These are phyloP conservation scores for Pollachius pollachius DNA, from an alignment of 2,113 vertebrate species.

Conservation along the genomic window DNA sequence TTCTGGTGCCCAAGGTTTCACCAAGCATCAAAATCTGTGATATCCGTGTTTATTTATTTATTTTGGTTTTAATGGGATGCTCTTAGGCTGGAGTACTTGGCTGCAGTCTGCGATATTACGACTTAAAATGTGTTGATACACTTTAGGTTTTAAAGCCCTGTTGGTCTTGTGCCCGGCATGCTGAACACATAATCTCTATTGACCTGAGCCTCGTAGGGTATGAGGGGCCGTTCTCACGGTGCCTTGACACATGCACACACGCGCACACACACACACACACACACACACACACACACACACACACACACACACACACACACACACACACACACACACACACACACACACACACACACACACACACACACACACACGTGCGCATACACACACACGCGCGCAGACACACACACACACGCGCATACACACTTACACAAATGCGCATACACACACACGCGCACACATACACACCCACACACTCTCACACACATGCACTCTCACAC, in stretches of 20 bases:
- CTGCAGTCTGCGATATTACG: background rate
- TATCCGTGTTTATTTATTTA: no score
- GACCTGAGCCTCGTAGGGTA: conserved; percentile 5
- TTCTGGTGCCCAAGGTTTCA: no score
- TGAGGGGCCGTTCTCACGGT: conserved; percentile 10
- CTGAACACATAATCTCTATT: conserved; percentile 35
- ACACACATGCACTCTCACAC: no score
- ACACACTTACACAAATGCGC: background rate
- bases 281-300: background rate
- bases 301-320: conserved; percentile 6
- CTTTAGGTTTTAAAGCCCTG: conserved; percentile 28
- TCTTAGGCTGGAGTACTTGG: conserved; percentile 28
- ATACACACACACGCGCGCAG: no score
- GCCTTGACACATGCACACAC: background rate
- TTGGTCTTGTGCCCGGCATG: conserved; percentile 33
- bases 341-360: background rate
- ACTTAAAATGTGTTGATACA: conserved; percentile 12
- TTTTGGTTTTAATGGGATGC: background rate
- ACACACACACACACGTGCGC: background rate
- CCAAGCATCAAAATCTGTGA: no score
- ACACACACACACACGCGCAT: conserved; percentile 5
- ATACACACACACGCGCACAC: background rate
- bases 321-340: conserved; percentile 1
- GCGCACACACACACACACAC: background rate
- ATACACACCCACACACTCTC: no score